phyloP scores from a whole-genome alignment of 1,140 invertebrate species.

The Zeugodacus cucurbitae region DNA sequence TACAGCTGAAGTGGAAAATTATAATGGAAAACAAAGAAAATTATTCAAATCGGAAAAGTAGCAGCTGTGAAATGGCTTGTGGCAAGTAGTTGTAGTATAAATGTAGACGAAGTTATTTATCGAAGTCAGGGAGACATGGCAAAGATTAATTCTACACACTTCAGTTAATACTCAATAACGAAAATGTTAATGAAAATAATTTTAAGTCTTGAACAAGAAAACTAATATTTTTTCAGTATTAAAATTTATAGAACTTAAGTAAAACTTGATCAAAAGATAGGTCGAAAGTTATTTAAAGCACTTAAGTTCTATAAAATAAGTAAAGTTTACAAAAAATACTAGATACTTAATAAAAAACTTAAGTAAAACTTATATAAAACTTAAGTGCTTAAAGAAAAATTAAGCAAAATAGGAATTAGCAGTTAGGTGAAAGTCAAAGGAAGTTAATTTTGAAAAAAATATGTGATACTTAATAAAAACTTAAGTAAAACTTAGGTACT shows the following conservation, averaged over 20 bases:
- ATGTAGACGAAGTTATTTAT: neutral
- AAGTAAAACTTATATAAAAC: neutral
- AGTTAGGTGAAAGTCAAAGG: too few relatives aligned
- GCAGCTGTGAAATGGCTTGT: neutral
- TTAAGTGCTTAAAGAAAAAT: neutral
- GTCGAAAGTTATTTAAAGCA: neutral
- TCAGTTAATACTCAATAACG: too few relatives aligned
- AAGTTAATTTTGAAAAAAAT: neutral
- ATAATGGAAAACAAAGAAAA: neutral
- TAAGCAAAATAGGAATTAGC: too few relatives aligned
- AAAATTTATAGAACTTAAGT: neutral
- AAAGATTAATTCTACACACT: too few relatives aligned
- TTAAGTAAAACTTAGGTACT: neutral
- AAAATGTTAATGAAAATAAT: neutral
- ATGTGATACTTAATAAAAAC: neutral
- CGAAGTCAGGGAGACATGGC: neutral
- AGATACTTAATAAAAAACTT: neutral
- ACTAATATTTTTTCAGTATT: neutral
- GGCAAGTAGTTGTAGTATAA: neutral
- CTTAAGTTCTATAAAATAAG: neutral
- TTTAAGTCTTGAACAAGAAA: neutral
- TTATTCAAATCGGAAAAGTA: conserved; percentile 1
- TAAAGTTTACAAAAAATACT: neutral
- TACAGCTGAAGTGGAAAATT: neutral
- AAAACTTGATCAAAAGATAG: neutral